Conservation (phyloP, 2,797 vertebrate species). For the Ataeniobius toweri region DNA sequence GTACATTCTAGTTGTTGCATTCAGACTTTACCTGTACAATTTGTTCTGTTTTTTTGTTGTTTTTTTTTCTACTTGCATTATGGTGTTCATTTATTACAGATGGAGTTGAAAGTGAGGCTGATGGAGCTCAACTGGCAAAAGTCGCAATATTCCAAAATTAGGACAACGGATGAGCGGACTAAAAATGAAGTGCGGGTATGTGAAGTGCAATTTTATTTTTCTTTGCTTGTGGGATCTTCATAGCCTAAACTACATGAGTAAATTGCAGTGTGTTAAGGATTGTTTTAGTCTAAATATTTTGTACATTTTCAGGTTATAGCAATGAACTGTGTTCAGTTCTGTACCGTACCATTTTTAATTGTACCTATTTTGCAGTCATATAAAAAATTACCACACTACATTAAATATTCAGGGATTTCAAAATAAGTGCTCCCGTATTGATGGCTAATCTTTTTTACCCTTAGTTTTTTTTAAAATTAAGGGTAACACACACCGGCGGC, state of each 20-base stretch:
- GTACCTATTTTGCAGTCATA: not conserved
- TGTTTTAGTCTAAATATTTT: not conserved
- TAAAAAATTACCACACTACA: not conserved
- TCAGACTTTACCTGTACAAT: not conserved
- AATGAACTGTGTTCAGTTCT: not conserved
- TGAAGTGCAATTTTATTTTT: not conserved
- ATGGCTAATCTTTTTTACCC: not conserved
- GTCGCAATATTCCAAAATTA: conserved; percentile 71
- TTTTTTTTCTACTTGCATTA: not conserved
- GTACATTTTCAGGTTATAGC: not conserved
- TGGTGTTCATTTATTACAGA: conserved; percentile 56
- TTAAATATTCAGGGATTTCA: not conserved
- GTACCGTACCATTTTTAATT: not conserved
- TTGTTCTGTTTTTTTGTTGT: not conserved
- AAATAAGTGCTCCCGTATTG: not conserved
- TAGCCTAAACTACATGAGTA: not conserved
- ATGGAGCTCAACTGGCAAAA: conserved; percentile 81
- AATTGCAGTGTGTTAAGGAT: not conserved
- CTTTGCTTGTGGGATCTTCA: not conserved
- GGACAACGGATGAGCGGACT: conserved; percentile 71
- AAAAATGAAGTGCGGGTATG: conserved; percentile 77
- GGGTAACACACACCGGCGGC: no score
- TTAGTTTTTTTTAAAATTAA: no score
- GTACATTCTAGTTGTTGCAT: fast-evolving
- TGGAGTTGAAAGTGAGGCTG: conserved; percentile 75